A percentile compares a stretch with the other conserved stretches of the same genome.
phyloP scores from a whole-genome alignment of 2,797 vertebrate genomes.

The Distichodus sexfasciatus region DNA sequence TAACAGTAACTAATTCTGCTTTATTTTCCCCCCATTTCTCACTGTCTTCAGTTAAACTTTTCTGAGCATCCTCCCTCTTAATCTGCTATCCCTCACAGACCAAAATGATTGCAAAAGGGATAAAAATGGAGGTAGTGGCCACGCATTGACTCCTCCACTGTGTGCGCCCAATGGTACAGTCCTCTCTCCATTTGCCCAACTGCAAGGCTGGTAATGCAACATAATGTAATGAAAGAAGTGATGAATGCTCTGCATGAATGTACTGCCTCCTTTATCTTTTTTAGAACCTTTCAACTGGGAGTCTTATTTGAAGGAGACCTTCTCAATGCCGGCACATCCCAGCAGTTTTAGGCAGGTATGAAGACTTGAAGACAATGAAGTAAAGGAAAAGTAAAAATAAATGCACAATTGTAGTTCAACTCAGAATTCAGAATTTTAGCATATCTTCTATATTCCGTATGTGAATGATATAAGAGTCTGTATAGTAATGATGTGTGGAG shows the following conservation, averaged over 20 bases:
- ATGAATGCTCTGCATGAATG: neutral
- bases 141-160: neutral
- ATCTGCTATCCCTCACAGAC: constrained; percentile 73
- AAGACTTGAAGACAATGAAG: neutral
- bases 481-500: too few relatives aligned
- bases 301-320: constrained; percentile 89
- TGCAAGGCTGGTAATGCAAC: neutral
- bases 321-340: constrained; percentile 82
- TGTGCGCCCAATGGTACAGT: constrained; percentile 28
- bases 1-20: constrained; percentile 51
- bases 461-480: too few relatives aligned
- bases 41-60: neutral
- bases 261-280: constrained; percentile 44
- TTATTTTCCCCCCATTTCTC: neutral
- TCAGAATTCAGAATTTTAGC: too few relatives aligned
- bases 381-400: too few relatives aligned
- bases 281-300: constrained; percentile 91
- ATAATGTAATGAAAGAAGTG: neutral
- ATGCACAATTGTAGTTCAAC: too few relatives aligned
- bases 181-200: neutral
- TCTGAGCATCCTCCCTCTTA: neutral
- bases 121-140: constrained; percentile 68
- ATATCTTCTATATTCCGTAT: too few relatives aligned
- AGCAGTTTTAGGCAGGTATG: constrained; percentile 93
- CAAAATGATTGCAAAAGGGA: constrained; percentile 84